Evolutionary conservation across 2,888 invertebrate species (phyloP).

Genomic region (Piscicola geometra): DNA sequence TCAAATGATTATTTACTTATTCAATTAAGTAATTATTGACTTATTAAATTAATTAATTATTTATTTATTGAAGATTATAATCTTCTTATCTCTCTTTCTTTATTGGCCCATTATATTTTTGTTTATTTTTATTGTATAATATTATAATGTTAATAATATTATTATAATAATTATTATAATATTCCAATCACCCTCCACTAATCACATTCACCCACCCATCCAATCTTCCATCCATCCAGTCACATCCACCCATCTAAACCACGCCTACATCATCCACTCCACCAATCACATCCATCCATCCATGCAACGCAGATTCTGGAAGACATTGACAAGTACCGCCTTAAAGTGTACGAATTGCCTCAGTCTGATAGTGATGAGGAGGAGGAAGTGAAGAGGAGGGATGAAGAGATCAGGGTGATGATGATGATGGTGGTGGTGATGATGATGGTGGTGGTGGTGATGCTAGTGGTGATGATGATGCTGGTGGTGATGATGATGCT

Average conservation of each 20-base stretch:
- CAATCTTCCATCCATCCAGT: no score
- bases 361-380: slow-evolving; percentile 92
- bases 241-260: no score
- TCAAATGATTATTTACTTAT: neutral
- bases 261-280: no score
- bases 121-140: no score
- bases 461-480: no score
- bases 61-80: neutral
- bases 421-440: neutral
- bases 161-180: no score
- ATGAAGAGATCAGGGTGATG: slow-evolving; percentile 76
- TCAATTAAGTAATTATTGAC: neutral
- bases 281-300: no score
- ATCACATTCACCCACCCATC: no score
- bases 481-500: no score
- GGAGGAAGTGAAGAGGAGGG: slow-evolving; percentile 79
- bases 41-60: neutral
- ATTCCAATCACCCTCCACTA: no score
- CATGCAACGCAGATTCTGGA: slow-evolving; percentile 33
- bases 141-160: no score
- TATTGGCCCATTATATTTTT: no score
- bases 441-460: neutral
- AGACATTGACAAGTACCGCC: slow-evolving; percentile 63
- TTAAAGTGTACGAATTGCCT: slow-evolving; percentile 88
- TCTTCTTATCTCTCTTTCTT: neutral